A percentile compares a stretch with the other conserved stretches of the same genome.
Conservation (phyloP, 2,888 invertebrate species). For the Hartigia nigra region DNA sequence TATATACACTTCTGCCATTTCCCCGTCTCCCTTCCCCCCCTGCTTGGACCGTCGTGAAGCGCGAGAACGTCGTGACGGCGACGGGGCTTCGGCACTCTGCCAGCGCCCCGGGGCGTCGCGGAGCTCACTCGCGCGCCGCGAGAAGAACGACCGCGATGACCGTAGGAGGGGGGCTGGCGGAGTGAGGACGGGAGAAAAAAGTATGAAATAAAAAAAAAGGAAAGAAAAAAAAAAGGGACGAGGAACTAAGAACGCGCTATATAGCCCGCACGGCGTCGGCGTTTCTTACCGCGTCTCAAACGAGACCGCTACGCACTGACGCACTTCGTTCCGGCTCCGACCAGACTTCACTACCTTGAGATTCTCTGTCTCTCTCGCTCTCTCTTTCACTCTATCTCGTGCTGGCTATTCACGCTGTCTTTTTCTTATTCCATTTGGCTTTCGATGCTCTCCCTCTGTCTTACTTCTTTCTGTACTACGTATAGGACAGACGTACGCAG, state of each 20-base stretch:
- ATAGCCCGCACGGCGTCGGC: constrained; percentile 8
- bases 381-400: background rate
- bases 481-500: background rate
- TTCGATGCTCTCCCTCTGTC: too few relatives aligned
- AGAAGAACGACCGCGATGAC: constrained; percentile 15
- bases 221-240: constrained; percentile 20
- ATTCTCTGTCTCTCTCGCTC: background rate
- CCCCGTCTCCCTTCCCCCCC: background rate
- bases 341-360: background rate
- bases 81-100: constrained; percentile 48
- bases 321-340: constrained; percentile 6
- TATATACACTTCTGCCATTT: constrained; percentile 15
- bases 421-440: too few relatives aligned
- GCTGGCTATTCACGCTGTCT: background rate
- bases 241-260: constrained; percentile 13
- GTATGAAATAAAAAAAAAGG: constrained; percentile 11
- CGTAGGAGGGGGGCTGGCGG: constrained; percentile 38
- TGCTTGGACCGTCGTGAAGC: constrained; percentile 14
- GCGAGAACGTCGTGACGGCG: background rate
- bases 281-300: constrained; percentile 1
- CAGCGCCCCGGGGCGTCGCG: constrained; percentile 35
- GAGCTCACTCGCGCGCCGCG: constrained; percentile 15
- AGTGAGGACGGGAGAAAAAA: constrained; percentile 26
- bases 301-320: background rate
- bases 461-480: background rate